Conservation (phyloP, 2,113 vertebrate genomes). For the Microcebus griseorufus region DNA sequence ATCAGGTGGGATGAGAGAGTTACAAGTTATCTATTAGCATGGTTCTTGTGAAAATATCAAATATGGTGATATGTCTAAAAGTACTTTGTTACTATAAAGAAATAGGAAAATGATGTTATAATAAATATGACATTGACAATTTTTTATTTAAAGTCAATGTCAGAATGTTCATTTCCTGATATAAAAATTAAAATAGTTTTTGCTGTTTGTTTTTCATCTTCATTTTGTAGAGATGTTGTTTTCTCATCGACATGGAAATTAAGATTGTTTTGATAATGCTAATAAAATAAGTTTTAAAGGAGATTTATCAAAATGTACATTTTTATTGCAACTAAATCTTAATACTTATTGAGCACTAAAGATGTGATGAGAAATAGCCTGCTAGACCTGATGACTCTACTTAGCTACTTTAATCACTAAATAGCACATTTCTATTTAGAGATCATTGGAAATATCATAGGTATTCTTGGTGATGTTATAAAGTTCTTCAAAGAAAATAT, state of each 20-base stretch:
- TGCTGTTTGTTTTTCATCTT: not conserved
- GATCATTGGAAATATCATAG: not conserved
- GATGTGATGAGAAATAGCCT: not conserved
- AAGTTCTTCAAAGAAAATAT: constrained; percentile 55
- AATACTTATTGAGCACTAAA: not conserved
- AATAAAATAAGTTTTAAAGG: constrained; percentile 20
- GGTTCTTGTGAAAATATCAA: not conserved
- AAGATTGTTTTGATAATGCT: not conserved
- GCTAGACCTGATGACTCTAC: not conserved
- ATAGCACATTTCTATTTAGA: constrained; percentile 23
- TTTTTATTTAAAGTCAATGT: not conserved
- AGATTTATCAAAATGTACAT: not conserved
- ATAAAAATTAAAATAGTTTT: not conserved
- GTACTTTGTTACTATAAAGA: not conserved
- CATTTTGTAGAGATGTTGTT: not conserved
- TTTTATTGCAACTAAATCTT: not conserved
- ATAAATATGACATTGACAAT: not conserved
- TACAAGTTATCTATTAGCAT: not conserved
- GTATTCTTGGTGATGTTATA: constrained; percentile 54
- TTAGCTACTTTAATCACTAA: constrained; percentile 34
- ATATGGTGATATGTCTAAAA: not conserved
- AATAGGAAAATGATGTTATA: not conserved
- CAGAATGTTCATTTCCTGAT: not conserved
- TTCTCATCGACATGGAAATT: not conserved
- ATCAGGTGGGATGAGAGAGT: not conserved